Conservation (phyloP, 2,113 vertebrate species). For the Neodon shergylaensis region DNA sequence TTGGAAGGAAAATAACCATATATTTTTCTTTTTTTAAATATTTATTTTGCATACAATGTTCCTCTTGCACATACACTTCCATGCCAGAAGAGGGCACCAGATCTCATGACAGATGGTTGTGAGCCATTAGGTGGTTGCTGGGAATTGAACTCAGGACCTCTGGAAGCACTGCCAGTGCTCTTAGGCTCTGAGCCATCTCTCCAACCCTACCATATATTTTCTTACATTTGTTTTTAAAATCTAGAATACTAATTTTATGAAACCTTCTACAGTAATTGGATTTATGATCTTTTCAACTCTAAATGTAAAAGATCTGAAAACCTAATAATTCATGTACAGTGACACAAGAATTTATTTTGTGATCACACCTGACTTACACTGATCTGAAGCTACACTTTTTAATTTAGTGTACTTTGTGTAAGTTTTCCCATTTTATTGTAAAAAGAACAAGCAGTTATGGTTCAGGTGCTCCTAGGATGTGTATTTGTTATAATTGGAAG, state of each 20-base stretch:
- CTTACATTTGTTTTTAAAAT: background rate
- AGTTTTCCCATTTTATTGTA: background rate
- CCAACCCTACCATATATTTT: background rate
- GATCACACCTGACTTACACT: background rate
- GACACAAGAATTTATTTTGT: background rate
- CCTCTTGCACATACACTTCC: too few relatives aligned
- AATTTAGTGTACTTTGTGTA: background rate
- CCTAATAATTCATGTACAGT: background rate
- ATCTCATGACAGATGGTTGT: too few relatives aligned
- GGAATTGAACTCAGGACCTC: too few relatives aligned
- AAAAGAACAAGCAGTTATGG: background rate
- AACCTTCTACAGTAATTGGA: background rate
- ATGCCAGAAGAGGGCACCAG: too few relatives aligned
- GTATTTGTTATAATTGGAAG: background rate
- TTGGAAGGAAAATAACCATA: background rate
- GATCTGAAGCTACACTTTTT: background rate
- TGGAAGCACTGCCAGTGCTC: too few relatives aligned
- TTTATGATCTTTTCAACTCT: background rate
- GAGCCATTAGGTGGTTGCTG: too few relatives aligned
- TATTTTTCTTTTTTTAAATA: background rate
- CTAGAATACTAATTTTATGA: background rate
- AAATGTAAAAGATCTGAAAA: constrained; percentile 7
- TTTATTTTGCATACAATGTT: too few relatives aligned
- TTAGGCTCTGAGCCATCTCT: too few relatives aligned
- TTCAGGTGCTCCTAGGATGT: background rate